These are phyloP conservation scores for Drosophila peninsularis DNA, from an alignment of 2,888 invertebrate species.

Conservation along the genomic window DNA sequence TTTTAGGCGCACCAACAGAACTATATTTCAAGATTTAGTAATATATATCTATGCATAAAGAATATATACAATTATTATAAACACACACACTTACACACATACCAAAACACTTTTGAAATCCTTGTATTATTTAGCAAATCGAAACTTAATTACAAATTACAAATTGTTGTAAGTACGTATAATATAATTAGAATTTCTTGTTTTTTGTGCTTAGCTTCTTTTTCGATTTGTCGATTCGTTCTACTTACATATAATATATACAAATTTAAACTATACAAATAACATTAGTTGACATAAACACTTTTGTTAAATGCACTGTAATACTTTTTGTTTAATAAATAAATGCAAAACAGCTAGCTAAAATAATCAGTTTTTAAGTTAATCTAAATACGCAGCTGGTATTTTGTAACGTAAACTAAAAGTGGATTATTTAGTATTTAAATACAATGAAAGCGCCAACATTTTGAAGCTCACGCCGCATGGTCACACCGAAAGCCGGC, in stretches of 20 bases:
- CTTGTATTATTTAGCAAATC: constrained; percentile 53
- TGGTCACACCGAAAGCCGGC: constrained; percentile 47
- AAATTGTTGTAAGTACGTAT: constrained; percentile 29
- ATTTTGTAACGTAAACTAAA: neutral
- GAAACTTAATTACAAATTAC: constrained; percentile 34
- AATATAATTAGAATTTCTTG: constrained; percentile 50
- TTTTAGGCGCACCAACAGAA: constrained; percentile 51
- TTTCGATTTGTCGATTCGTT: constrained; percentile 40
- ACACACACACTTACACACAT: constrained; percentile 33
- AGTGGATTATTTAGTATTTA: constrained; percentile 10
- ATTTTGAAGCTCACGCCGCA: neutral
- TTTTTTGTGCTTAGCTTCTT: constrained; percentile 48
- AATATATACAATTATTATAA: constrained; percentile 39
- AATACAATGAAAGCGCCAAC: neutral
- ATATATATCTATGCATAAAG: constrained; percentile 42
- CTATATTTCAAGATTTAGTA: constrained; percentile 61
- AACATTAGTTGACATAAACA: constrained; percentile 45
- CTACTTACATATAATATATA: constrained; percentile 34
- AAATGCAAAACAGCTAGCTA: constrained; percentile 60
- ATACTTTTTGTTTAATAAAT: constrained; percentile 62
- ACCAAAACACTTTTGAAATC: constrained; percentile 37
- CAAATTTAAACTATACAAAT: constrained; percentile 40
- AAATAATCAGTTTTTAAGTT: neutral
- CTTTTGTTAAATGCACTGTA: constrained; percentile 64
- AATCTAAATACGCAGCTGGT: neutral